Evolutionary conservation across 37 sponge, comb jelly and placozoan species (phyloP).

Genomic region (Beroe ovata): DNA sequence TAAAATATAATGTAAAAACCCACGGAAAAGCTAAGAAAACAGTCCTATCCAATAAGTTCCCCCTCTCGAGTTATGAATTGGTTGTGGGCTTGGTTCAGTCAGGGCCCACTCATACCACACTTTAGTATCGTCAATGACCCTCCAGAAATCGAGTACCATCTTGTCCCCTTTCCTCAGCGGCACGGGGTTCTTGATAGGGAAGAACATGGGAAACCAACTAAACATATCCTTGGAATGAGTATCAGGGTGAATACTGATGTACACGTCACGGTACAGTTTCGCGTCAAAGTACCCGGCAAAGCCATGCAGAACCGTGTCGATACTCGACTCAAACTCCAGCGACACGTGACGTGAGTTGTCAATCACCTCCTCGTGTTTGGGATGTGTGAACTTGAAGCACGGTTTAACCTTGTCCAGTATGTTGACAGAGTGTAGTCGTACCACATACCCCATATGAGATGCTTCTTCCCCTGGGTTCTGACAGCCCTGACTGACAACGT

Average conservation of each 20-base stretch:
- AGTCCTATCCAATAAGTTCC: conserved; percentile 89
- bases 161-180: conserved; percentile 64
- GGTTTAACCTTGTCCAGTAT: conserved; percentile 72
- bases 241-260: conserved; percentile 87
- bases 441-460: conserved; percentile 92
- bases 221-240: conserved; percentile 94
- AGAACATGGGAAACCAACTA: conserved; percentile 98
- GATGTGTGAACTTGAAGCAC: conserved; percentile 93
- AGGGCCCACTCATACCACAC: conserved; percentile 99
- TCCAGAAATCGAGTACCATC: conserved; percentile 81
- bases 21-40: conserved; percentile 21
- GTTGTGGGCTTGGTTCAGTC: conserved; percentile 70
- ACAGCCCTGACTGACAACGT: conserved; percentile 62
- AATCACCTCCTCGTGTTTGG: conserved; percentile 78
- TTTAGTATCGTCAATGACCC: conserved; percentile 72
- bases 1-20: too few species aligned
- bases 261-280: conserved; percentile 79
- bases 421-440: conserved; percentile 77
- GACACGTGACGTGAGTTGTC: conserved; percentile 78
- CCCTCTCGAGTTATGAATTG: conserved; percentile 87
- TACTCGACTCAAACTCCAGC: conserved; percentile 69
- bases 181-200: conserved; percentile 84
- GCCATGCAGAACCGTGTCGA: conserved; percentile 78
- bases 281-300: conserved; percentile 96
- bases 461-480: conserved; percentile 68